Percentiles rank a stretch among this genome's conserved stretches.
phyloP scores from a whole-genome alignment of 2,797 vertebrate genomes.

The Tangara arthus region DNA sequence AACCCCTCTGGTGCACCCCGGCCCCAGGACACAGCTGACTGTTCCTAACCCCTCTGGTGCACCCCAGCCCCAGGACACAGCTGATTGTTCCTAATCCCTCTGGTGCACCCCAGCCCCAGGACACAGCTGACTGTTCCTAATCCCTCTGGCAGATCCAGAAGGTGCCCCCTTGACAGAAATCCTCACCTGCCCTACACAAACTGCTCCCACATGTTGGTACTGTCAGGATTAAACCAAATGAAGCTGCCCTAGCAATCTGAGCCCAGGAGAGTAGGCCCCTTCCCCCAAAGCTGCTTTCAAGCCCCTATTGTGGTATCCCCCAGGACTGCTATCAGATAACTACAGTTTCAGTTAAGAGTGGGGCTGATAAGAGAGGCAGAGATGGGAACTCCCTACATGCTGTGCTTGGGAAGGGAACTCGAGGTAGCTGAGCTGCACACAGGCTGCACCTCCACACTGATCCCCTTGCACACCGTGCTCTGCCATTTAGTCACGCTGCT shows the following conservation, averaged over 20 bases:
- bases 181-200: background rate
- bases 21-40: background rate
- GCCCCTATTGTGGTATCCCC: fast-evolving
- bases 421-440: background rate
- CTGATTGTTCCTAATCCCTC: too few relatives aligned
- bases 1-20: background rate
- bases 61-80: too few relatives aligned
- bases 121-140: background rate
- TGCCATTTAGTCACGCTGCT: background rate
- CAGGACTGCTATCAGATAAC: background rate
- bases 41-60: background rate
- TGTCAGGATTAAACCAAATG: background rate
- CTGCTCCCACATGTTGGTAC: background rate
- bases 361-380: background rate
- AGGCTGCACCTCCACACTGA: background rate
- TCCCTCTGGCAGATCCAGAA: background rate
- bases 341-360: background rate
- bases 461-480: background rate
- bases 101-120: background rate
- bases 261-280: background rate
- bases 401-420: background rate
- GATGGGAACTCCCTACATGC: background rate
- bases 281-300: background rate
- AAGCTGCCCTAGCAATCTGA: background rate
- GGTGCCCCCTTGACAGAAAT: background rate